Conservation (phyloP, 2,113 vertebrate species). For the Hippolais icterina region DNA sequence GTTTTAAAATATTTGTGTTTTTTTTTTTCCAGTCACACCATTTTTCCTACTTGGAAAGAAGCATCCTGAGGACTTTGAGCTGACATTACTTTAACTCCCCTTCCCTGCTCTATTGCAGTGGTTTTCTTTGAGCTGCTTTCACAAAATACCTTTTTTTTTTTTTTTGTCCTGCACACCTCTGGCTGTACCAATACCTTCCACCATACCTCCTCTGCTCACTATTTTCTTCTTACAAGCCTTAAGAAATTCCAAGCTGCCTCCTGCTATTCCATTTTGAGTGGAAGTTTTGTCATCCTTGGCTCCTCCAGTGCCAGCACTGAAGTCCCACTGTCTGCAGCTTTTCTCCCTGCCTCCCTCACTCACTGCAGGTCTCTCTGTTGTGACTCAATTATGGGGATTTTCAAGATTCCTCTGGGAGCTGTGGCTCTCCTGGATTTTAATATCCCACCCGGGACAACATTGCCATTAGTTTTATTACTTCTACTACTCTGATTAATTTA, state of each 20-base stretch:
- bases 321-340: neutral
- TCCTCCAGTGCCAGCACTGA: neutral
- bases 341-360: neutral
- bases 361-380: neutral
- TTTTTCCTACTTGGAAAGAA: neutral
- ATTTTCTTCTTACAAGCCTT: neutral
- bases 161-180: neutral
- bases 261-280: neutral
- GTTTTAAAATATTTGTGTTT: neutral
- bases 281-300: neutral
- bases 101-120: neutral
- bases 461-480: neutral
- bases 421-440: slow-evolving; percentile 8
- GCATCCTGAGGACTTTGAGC: neutral
- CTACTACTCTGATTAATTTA: neutral
- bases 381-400: slow-evolving; percentile 32
- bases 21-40: neutral
- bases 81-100: neutral
- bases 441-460: slow-evolving; percentile 1
- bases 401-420: neutral
- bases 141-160: neutral
- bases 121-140: neutral
- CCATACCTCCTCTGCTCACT: neutral
- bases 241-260: neutral
- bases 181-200: neutral